phyloP scores from a whole-genome alignment of 2,888 invertebrate genomes.

The Tetranychus piercei region DNA sequence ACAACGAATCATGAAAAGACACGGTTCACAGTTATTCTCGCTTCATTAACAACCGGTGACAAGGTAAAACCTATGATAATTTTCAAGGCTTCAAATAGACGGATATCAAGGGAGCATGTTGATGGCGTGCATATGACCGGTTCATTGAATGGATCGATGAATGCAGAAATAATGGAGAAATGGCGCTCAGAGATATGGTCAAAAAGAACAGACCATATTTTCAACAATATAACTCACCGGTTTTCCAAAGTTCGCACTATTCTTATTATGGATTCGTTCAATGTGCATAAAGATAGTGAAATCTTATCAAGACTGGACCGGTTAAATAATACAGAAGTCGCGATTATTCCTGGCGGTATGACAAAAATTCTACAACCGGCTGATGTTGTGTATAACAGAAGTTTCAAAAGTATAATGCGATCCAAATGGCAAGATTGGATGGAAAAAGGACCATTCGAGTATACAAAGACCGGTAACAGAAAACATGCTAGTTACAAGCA shows the following conservation, averaged over 20 bases:
- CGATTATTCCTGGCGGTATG: constrained; percentile 22
- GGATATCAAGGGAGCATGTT: not conserved
- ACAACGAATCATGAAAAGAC: constrained; percentile 14
- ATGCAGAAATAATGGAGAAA: not conserved
- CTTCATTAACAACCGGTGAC: not conserved
- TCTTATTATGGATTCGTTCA: not conserved
- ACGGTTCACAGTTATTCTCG: constrained; percentile 11
- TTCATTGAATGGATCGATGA: constrained; percentile 2
- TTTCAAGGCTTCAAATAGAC: constrained; percentile 3
- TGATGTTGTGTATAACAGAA: constrained; percentile 22
- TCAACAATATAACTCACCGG: not conserved
- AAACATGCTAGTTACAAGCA: not conserved
- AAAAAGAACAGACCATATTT: not conserved
- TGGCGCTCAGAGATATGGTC: not conserved
- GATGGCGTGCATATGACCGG: constrained; percentile 12
- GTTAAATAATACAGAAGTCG: constrained; percentile 16
- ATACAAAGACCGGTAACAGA: not conserved
- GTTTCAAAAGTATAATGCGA: constrained; percentile 19
- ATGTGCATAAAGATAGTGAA: not conserved
- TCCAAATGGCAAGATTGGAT: constrained; percentile 22
- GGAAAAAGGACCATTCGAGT: not conserved
- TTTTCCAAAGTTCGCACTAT: not conserved
- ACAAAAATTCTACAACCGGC: constrained; percentile 23
- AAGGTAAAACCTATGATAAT: constrained; percentile 10
- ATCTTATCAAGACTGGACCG: not conserved